Base-by-base conservation (phyloP, 2,113 vertebrate species). In the Marmota flaviventris region DNA sequence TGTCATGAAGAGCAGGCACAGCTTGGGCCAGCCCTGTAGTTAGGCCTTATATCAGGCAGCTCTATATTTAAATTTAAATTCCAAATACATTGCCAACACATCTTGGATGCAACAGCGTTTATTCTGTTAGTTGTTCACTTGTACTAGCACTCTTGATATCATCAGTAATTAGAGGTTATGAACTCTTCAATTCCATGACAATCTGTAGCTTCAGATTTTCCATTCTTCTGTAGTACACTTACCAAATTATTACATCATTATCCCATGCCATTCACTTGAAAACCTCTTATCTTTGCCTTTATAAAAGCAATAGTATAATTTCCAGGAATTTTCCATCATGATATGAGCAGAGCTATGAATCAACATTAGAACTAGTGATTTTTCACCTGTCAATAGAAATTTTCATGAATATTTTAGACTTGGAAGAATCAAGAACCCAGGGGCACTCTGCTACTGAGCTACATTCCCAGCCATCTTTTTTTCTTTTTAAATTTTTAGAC, bases 371-470 rank as follows among this genome's bases (percentile, higher is more conserved):
- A 32, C 9, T 79, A 8, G n/a, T 87, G 9, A 69, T 9, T 84
- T 90, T 82, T 82, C 4, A n/a, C 5, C 8, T 96, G 58, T 69
- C 34, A 92, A 34, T 83, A 16, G 39, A 69, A 92, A 92, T 89
- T 51, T 86, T 56, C 22, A 29, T 69, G 65, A 2, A 8, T 81
- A 56, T 48, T 32, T 85, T 72, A 96, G 63, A 39, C 8, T 32
- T 63, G 24, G 14, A 77, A 78, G 65, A 89, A 75, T 83, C 6
- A 85, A 18, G 32, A 70, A 70, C 17, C 16, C 34, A 70, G 67
- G 17, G 34, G 34, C 67, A 17, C 67, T n/a, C 14, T 70, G n/a
- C 67, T 18, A 17, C 67, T 70, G 67, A 70, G 14, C 34, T 70
- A 18, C 32, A 18, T n/a, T 29, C 67, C 67, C 67, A 70, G 32